Percentiles rank a stretch among this genome's conserved stretches.
Evolutionary conservation across 2,113 vertebrate genomes (phyloP).

Genomic region (Notarius lentiginosus): DNA sequence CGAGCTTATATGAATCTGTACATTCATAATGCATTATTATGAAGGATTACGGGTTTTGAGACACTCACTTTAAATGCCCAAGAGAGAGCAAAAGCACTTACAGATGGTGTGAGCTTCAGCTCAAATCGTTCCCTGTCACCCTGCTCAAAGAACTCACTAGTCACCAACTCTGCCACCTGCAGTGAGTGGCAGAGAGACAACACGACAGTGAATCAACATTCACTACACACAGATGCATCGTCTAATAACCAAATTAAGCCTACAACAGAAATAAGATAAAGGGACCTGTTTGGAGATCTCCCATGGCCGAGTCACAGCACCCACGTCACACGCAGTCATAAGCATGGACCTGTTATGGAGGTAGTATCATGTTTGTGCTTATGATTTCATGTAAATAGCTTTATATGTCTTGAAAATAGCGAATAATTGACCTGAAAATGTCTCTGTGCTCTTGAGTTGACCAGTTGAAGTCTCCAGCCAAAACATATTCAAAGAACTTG

Average conservation of each 20-base stretch:
- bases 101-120: conserved; percentile 92
- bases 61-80: neutral
- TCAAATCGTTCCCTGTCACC: conserved; percentile 95
- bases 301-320: conserved; percentile 98
- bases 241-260: neutral
- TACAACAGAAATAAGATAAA: neutral
- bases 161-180: conserved; percentile 97
- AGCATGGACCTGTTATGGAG: conserved; percentile 88
- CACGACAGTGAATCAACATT: neutral
- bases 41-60: neutral
- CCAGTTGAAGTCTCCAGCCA: conserved; percentile 73
- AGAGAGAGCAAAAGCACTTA: conserved; percentile 68
- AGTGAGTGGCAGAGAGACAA: conserved; percentile 43
- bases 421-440: conserved; percentile 66
- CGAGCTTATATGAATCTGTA: neutral
- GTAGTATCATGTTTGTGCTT: conserved; percentile 14
- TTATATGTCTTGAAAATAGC: neutral
- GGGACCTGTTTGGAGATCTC: conserved; percentile 95
- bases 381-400: neutral
- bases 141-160: conserved; percentile 98
- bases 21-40: neutral
- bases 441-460: conserved; percentile 72
- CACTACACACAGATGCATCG: neutral
- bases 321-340: conserved; percentile 98
- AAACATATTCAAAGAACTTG: conserved; percentile 72